Evolutionary conservation across 2,113 vertebrate genomes (phyloP), one percentile per base, ranked within the genome.

Genomic region (Nycticryphes semicollaris): DNA sequence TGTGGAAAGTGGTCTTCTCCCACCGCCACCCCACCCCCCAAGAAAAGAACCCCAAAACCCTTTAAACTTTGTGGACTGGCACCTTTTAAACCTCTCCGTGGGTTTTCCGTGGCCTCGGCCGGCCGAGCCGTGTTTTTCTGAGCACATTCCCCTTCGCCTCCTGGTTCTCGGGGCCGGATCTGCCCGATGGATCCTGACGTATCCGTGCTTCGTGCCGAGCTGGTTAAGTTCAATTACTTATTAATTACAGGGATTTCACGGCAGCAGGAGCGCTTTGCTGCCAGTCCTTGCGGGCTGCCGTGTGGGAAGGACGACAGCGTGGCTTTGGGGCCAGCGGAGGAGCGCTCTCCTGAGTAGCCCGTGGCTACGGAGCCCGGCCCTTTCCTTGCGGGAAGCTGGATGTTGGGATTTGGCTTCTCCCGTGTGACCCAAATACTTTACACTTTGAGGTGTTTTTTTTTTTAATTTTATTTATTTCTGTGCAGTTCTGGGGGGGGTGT

Each of bases 241-340:
- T 92, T 88, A 80, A 76, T 91, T 94, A 62, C 48, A 24, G 84
- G 73, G 60, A 66, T 83, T 66, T 89, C 45, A 1, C 1, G 60
- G 78, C 56, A n/a, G 74, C 87, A 21, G 57, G 84, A 73, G 20
- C 27, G 56, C 53, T 67, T 37, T 16, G 45, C 59, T 89, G 92
- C 77, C 23, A 20, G 87, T 54, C 88, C 69, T 30, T 60, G 48
- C 59, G 41, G 69, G 59, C 48, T 79, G 74, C 83, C 53, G 25
- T 51, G 92, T 84, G 75, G 72, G 82, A 82, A 60, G 91, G 62
- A 74, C 93, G 84, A 28, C 75, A 37, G 66, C 19, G 14, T 69
- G 33, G 75, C 37, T 12, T 41, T 76, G 33, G 48, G 45, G 33
- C 79, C 54, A 4, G 43, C 74, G 25, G 59, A 43, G 83, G 23